Percentiles rank a stretch among this genome's conserved stretches.
These are phyloP conservation scores for Ammodramus savannarum DNA, from an alignment of 2,113 vertebrate genomes.

Conservation along the genomic window DNA sequence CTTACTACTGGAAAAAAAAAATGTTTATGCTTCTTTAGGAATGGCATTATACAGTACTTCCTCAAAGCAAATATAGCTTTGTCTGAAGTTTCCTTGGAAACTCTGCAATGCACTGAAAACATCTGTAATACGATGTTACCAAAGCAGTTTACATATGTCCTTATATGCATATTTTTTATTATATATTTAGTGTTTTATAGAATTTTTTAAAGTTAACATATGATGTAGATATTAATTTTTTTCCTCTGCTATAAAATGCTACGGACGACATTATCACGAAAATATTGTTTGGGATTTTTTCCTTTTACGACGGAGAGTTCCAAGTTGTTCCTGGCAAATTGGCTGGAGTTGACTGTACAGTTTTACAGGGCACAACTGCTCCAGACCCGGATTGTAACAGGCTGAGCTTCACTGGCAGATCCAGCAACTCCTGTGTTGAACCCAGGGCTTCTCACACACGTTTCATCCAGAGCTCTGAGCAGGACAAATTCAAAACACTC, in stretches of 20 bases:
- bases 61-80: constrained; percentile 78
- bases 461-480: not conserved
- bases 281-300: constrained; percentile 71
- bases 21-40: constrained; percentile 83
- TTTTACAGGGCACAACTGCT: not conserved
- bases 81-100: constrained; percentile 78
- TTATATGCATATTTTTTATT: constrained; percentile 99
- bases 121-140: constrained; percentile 96
- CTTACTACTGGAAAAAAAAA: constrained; percentile 74
- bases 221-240: constrained; percentile 81
- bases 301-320: constrained; percentile 46
- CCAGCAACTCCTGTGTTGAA: not conserved
- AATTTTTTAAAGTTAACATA: constrained; percentile 86
- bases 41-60: constrained; percentile 79
- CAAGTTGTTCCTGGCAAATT: not conserved
- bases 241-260: constrained; percentile 80
- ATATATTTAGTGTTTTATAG: constrained; percentile 96
- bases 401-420: not conserved
- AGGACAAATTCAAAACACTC: not conserved
- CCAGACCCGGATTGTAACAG: not conserved
- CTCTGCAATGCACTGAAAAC: constrained; percentile 85
- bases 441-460: not conserved
- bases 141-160: constrained; percentile 99
- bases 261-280: constrained; percentile 65
- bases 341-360: constrained; percentile 9